These are phyloP conservation scores for Drosophila grimshawi DNA, from an alignment of 1,140 invertebrate genomes.

Conservation along the genomic window DNA sequence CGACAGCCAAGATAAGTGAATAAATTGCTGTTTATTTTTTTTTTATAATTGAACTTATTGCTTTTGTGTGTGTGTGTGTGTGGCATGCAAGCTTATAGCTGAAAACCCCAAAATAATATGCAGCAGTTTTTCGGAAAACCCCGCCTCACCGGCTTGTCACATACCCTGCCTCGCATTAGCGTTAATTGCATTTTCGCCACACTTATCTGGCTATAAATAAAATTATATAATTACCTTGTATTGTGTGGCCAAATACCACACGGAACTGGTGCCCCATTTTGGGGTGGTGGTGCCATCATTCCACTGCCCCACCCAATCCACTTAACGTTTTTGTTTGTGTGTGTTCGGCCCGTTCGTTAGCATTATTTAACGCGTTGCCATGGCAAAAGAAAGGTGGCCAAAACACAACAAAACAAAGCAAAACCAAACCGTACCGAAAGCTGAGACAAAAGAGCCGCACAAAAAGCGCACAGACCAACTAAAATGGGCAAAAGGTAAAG, in stretches of 20 bases:
- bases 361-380: conserved; percentile 79
- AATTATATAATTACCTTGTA: conserved; percentile 82
- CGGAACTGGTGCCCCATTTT: neutral
- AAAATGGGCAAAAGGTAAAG: conserved; percentile 64
- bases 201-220: conserved; percentile 82
- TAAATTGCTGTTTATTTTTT: conserved; percentile 49
- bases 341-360: conserved; percentile 44
- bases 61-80: neutral
- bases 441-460: conserved; percentile 47
- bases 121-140: conserved; percentile 22
- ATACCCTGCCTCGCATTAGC: conserved; percentile 15
- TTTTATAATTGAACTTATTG: conserved; percentile 30
- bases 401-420: conserved; percentile 63
- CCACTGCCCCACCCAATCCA: conserved; percentile 55
- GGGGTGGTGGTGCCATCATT: conserved; percentile 26
- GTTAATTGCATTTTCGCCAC: conserved; percentile 79
- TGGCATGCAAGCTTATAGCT: neutral
- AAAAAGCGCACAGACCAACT: conserved; percentile 50
- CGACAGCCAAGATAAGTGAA: conserved; percentile 26
- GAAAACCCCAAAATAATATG: conserved; percentile 7
- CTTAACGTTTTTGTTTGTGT: conserved; percentile 61
- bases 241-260: conserved; percentile 53
- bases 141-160: neutral
- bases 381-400: conserved; percentile 76
- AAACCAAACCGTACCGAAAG: conserved; percentile 50